Evolutionary conservation across 2,797 vertebrate genomes (phyloP), one percentile per base, ranked within the genome.

Genomic region (Staurois parvus): DNA sequence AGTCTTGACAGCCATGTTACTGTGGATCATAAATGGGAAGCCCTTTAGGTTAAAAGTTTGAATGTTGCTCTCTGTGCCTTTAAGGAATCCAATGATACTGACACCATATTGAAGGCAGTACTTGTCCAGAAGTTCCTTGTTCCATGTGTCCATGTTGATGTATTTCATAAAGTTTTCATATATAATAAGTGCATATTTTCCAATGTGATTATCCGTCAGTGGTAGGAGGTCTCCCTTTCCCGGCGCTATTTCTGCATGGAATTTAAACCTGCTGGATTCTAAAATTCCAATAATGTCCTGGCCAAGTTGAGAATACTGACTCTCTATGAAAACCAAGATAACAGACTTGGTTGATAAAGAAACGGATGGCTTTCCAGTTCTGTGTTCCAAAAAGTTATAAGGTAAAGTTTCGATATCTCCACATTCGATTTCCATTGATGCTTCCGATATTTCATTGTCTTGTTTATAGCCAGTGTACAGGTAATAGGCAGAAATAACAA

Each of bases 121-220:
- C 88, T 97, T 97, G 94, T 99, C 97, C 90, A 99, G 91, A 89
- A 99, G 95, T 91, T 97, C 96, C 89, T 96, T 95, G 92, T 97
- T 99, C 97, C 97, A 98, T 0, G 96, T 94, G 91, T 98, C 98
- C 93, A 97, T 96, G 52, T 97, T 96, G 80, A 96, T 91, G 88
- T 99, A 99, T 90, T 98, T 99, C 10, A 97, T 91, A 84, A 98
- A 95, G 87, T 99, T 99, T 94, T 99, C 98, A 85, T 98, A 99
- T 68, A 99, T 95, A 91, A 99, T 94, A 84, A 99, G 96, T 2
- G 94, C 91, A n/a, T 98, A 99, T 87, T 97, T 96, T 88, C 98
- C 98, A 69, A 90, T 95, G 73, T 93, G 95, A 89, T 96, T 97
- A 73, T 99, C 96, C 82, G 92, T 98, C 72, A 99, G 94, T 0